Conservation (phyloP, 2,797 vertebrate genomes). For the Danionella dracula region DNA sequence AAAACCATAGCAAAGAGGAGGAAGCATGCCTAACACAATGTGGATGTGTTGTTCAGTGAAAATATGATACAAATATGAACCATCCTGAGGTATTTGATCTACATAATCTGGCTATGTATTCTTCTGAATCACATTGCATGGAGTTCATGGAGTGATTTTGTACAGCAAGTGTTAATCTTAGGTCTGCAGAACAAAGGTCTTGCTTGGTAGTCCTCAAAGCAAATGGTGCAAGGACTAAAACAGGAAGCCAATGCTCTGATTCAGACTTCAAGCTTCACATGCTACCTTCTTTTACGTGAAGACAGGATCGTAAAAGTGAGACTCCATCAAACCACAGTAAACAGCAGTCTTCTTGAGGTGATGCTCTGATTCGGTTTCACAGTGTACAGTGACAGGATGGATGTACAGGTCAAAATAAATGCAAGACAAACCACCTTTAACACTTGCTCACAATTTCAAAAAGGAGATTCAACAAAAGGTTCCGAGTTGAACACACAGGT, state of each 20-base stretch:
- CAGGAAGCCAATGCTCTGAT: constrained; percentile 52
- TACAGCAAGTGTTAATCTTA: constrained; percentile 21
- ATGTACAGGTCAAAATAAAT: constrained; percentile 30
- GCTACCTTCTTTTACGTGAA: constrained; percentile 46
- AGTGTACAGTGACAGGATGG: constrained; percentile 46
- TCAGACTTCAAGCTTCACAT: constrained; percentile 60
- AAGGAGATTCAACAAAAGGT: constrained; percentile 28
- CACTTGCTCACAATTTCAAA: constrained; percentile 46
- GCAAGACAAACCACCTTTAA: constrained; percentile 38
- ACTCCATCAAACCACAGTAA: constrained; percentile 27
- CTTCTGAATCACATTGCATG: constrained; percentile 49
- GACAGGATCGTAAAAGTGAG: constrained; percentile 39
- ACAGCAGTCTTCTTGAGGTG: constrained; percentile 39
- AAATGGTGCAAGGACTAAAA: constrained; percentile 31
- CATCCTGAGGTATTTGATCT: constrained; percentile 75
- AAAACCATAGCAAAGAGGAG: constrained; percentile 54
- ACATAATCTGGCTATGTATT: constrained; percentile 65
- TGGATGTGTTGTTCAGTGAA: constrained; percentile 17
- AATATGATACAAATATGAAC: constrained; percentile 59
- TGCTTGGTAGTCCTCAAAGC: constrained; percentile 14
- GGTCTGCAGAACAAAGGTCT: constrained; percentile 36
- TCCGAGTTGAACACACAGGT: constrained; percentile 57
- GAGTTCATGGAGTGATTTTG: constrained; percentile 18
- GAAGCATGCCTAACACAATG: constrained; percentile 11
- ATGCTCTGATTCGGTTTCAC: constrained; percentile 43